These are phyloP conservation scores for Brachyalestes nurse DNA, from an alignment of 2,797 vertebrate species.

Conservation along the genomic window DNA sequence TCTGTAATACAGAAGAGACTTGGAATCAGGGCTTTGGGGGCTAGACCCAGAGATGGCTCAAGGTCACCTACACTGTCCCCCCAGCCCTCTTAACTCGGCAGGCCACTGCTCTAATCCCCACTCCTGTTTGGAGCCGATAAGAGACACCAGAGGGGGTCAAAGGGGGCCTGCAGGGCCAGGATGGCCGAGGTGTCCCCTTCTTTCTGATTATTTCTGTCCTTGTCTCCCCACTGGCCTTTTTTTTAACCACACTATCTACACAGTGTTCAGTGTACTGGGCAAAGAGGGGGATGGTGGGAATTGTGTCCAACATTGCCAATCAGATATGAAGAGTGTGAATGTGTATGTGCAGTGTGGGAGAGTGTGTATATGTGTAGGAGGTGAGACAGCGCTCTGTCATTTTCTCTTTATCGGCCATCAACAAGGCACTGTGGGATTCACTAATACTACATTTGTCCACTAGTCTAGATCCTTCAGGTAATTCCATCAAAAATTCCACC, in stretches of 20 bases:
- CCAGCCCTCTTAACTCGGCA: constrained; percentile 36
- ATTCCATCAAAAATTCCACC: not conserved
- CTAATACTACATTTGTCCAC: not conserved
- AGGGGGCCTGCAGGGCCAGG: constrained; percentile 56
- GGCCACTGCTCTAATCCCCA: constrained; percentile 63
- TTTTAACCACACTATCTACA: constrained; percentile 64
- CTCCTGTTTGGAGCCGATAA: constrained; percentile 72
- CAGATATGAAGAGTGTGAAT: constrained; percentile 31
- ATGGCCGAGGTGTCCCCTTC: constrained; percentile 29
- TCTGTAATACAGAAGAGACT: constrained; percentile 51
- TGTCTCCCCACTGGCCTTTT: constrained; percentile 46
- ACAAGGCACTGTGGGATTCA: constrained; percentile 23
- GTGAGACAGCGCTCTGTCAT: not conserved
- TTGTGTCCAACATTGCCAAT: constrained; percentile 37
- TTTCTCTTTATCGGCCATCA: constrained; percentile 39
- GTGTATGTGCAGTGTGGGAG: constrained; percentile 7
- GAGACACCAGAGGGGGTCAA: constrained; percentile 43
- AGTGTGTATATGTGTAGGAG: constrained; percentile 2
- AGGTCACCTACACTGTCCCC: constrained; percentile 60
- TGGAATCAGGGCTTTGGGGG: constrained; percentile 42
- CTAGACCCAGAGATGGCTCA: constrained; percentile 50
- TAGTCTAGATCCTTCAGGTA: not conserved
- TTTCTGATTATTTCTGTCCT: constrained; percentile 58
- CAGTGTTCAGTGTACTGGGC: constrained; percentile 53
- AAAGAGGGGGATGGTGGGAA: not conserved